Base-by-base conservation (phyloP, 2,113 vertebrate genomes). In the Pseudorhombus dupliciocellatus region DNA sequence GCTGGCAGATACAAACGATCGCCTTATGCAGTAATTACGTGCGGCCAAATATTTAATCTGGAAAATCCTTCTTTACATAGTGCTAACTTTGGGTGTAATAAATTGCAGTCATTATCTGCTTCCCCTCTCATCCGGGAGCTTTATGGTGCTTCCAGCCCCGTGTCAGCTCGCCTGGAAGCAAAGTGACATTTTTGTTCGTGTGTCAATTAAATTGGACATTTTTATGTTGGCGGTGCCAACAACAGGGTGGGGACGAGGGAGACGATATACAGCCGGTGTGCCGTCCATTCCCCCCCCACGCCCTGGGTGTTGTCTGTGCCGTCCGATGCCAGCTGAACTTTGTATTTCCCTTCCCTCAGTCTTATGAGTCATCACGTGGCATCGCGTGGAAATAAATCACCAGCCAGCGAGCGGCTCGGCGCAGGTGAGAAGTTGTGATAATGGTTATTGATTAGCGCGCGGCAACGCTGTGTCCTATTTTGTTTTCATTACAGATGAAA, bases 391-490 rank as follows among this genome's bases (percentile, higher is more conserved):
- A 77, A 84, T 80, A 74, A 84, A 79, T 82, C 83, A 63, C 68
- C 54, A 51, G 55, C 53, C 31, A 46, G 34, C 14, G 31, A 44
- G 50, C 58, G 62, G 56, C 57, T 53, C 7, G 66, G 26, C 62
- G 70, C 79, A 91, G 83, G 86, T 89, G 86, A 86, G 73, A 79
- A 84, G 62, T 79, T 77, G 77, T 21, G 76, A 88, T 90, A 84
- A 88, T 90, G 75, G 76, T 83, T 88, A 90, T 89, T 85, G 84
- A 91, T 88, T 82, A 65, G 70, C 26, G 18, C 52, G 18, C 68
- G 9, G 18, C 68, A 64, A 79, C 79, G 53, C 44, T 53, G 74
- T 84, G 82, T 87, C 78, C 73, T 73, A 75, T 81, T 84, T 79
- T 70, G 61, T 83, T 86, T 77, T 84, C 66, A 79, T 85, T 85